Conservation (phyloP, 1,140 invertebrate species). For the Cyclargus thomasi region DNA sequence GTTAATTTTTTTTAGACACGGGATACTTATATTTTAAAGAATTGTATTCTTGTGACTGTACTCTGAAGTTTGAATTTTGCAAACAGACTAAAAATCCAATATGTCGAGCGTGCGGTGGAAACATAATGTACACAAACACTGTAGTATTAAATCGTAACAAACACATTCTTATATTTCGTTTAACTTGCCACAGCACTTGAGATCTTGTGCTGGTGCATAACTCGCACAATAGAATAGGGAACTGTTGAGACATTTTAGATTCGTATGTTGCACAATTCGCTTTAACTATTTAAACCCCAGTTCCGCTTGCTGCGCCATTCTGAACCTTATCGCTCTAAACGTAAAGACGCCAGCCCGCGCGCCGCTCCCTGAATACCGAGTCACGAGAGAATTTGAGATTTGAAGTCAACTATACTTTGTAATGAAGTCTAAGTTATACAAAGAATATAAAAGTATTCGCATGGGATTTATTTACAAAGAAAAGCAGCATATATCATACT, state of each 20-base stretch:
- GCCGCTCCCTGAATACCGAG: constrained; percentile 43
- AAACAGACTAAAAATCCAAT: too few relatives aligned
- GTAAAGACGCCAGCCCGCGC: constrained; percentile 26
- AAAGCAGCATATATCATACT: background rate
- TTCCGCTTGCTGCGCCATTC: background rate
- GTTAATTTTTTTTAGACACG: too few relatives aligned
- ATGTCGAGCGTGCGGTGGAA: too few relatives aligned
- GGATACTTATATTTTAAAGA: too few relatives aligned
- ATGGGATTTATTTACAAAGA: constrained; percentile 1
- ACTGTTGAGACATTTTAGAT: constrained; percentile 27
- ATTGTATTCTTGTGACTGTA: too few relatives aligned
- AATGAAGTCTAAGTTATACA: constrained; percentile 20
- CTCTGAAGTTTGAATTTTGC: too few relatives aligned
- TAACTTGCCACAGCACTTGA: constrained; percentile 1
- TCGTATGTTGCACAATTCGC: constrained; percentile 35
- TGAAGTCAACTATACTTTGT: constrained; percentile 21
- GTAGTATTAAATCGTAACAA: background rate
- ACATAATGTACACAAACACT: too few relatives aligned
- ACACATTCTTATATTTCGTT: constrained; percentile 12
- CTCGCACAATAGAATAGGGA: constrained; percentile 4
- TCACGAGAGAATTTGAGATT: constrained; percentile 37
- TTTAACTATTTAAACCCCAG: constrained; percentile 41
- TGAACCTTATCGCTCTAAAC: constrained; percentile 22
- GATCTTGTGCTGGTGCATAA: constrained; percentile 13
- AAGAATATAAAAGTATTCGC: constrained; percentile 10